Evolutionary conservation across 2,888 invertebrate species (phyloP).

Genomic region (Copidosoma aretas): DNA sequence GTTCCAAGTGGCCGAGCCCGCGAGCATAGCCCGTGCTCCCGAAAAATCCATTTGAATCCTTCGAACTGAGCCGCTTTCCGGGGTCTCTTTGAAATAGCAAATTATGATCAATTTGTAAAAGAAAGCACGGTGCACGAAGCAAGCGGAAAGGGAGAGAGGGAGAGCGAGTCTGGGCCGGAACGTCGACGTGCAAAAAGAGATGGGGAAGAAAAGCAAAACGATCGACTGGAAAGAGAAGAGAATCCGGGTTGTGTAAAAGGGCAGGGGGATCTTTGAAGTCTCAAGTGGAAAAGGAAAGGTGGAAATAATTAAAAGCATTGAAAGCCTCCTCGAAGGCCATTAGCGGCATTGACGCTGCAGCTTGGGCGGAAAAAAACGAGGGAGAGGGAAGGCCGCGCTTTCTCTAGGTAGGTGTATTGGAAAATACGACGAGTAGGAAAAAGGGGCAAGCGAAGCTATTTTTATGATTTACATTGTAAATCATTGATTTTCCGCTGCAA

Average conservation of each 20-base stretch:
- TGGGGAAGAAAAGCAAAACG: conserved; percentile 4
- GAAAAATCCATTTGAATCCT: conserved; percentile 9
- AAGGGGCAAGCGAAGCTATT: background rate
- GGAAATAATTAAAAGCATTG: conserved; percentile 59
- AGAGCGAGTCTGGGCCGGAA: background rate
- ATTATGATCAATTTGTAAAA: conserved; percentile 16
- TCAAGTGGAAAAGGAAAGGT: conserved; percentile 46
- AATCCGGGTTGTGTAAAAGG: background rate
- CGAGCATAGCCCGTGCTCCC: background rate
- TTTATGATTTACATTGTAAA: background rate
- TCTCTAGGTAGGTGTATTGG: background rate
- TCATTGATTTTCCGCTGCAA: too few species aligned
- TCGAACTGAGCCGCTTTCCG: background rate
- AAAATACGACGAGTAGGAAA: conserved; percentile 24
- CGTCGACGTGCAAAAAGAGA: background rate
- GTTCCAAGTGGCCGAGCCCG: background rate
- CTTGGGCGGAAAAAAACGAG: background rate
- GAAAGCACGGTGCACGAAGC: background rate
- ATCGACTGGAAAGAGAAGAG: conserved; percentile 27
- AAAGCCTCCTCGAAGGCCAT: conserved; percentile 52
- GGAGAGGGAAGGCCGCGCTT: background rate
- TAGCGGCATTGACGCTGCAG: conserved; percentile 51
- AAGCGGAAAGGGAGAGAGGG: background rate
- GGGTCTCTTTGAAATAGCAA: background rate
- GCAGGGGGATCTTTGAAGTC: conserved; percentile 34